These are phyloP conservation scores for Craniophora ligustri DNA, from an alignment of 2,888 invertebrate genomes.

Conservation along the genomic window DNA sequence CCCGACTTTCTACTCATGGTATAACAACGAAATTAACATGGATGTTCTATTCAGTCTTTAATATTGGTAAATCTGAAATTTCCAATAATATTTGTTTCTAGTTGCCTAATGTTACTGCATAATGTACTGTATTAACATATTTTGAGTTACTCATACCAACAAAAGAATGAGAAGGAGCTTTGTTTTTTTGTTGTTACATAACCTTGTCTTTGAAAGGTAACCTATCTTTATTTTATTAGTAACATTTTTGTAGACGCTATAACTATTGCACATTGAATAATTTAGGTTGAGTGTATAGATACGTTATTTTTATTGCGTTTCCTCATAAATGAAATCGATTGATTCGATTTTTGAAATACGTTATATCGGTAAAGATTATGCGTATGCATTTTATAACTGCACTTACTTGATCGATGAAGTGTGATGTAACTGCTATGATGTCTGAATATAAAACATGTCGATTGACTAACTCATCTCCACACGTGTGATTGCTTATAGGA, in stretches of 20 bases:
- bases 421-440: conserved; percentile 38
- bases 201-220: too few species aligned
- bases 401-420: conserved; percentile 22
- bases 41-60: not conserved
- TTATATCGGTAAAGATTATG: not conserved
- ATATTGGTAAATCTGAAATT: not conserved
- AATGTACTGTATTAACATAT: too few species aligned
- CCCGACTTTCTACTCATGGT: not conserved
- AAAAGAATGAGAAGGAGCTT: too few species aligned
- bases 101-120: too few species aligned
- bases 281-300: too few species aligned
- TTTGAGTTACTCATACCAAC: too few species aligned
- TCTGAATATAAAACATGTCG: conserved; percentile 30
- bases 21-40: conserved; percentile 1
- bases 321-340: not conserved
- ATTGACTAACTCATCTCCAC: conserved; percentile 28
- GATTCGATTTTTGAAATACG: conserved; percentile 2
- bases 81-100: not conserved
- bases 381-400: conserved; percentile 8
- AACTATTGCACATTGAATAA: not conserved
- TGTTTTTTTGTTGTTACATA: too few species aligned
- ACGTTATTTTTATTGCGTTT: too few species aligned
- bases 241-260: too few species aligned
- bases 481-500: conserved; percentile 43
- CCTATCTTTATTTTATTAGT: too few species aligned